Base-by-base conservation (phyloP, 2,888 invertebrate species). In the Xanthorhoe spadicearia region DNA sequence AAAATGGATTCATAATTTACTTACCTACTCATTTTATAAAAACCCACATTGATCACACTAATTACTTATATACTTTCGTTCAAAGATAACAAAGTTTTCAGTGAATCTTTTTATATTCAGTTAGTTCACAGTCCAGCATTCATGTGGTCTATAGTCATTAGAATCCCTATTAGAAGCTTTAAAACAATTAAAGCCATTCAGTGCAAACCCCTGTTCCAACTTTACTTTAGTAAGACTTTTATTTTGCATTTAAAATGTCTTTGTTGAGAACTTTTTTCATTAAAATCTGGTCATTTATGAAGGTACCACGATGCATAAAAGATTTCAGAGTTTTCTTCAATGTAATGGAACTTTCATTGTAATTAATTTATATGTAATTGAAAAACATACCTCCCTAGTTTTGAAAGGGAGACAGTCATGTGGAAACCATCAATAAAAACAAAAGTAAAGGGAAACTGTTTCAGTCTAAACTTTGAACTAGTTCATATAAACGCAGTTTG, bases 181-280 rank as follows among this genome's bases (percentile, higher is more conserved):
- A 71, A 71, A 77, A 78, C 76, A 76, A 81, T 79, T 76, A 77
- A 75, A 72, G 74, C 67, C 64, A 73, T 75, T 76, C 71, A 74
- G 64, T 72, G 64, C 63, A 63, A 67, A 69, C 70, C 70, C 62
- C 69, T 72, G 59, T 70, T 74, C 69, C 69, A 65, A 68, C 69
- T 70, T 70, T 65, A 65, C 69, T 61, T 58, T 66, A 67, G 69
- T 66, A 57, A 69, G 66, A 71, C 71, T 74, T 74, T 69, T 82
- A 82, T 82, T 85, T 84, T 84, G 84, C 85, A 85, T 85, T 85
- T 84, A 83, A 83, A 85, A 82, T 84, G 76, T 82, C 82, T 81
- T 82, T 79, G 81, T 75, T 69, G 68, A 74, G 79, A 85, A 85
- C 77, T 85, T 85, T 86, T 86, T 86, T 86, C 86, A 86, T 86